Evolutionary conservation across 2,888 invertebrate genomes (phyloP).

Genomic region (Globia sparganii): DNA sequence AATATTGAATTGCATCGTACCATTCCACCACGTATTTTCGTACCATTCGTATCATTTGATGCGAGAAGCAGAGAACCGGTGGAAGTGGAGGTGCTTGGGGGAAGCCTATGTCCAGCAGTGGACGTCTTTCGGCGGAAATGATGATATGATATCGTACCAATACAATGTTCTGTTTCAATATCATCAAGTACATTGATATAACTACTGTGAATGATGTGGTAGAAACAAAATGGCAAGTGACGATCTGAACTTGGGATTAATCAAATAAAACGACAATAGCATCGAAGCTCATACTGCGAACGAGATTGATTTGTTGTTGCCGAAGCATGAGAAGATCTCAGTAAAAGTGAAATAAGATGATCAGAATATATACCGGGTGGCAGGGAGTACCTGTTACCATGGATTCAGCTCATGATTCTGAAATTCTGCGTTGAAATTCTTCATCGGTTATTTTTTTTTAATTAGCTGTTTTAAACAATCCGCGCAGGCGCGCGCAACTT

Average conservation of each 20-base stretch:
- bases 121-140: too few species aligned
- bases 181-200: conserved; percentile 18
- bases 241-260: conserved; percentile 31
- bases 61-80: too few species aligned
- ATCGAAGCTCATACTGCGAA: neutral
- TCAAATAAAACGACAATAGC: neutral
- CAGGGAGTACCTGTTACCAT: neutral
- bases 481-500: too few species aligned
- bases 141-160: neutral
- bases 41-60: too few species aligned
- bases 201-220: neutral
- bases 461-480: too few species aligned
- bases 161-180: neutral
- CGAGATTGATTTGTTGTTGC: neutral
- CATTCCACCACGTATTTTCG: too few species aligned
- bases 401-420: too few species aligned
- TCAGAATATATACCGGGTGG: neutral
- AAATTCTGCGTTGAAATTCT: neutral
- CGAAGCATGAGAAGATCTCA: neutral
- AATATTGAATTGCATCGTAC: conserved; percentile 6
- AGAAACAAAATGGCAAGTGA: conserved; percentile 1
- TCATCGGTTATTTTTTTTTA: neutral
- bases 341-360: neutral
- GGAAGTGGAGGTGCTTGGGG: too few species aligned
- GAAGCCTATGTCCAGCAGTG: too few species aligned